Percentiles rank a stretch among this genome's conserved stretches.
These are phyloP conservation scores for Lycophotia porphyrea DNA, from an alignment of 2,888 invertebrate species.

Conservation along the genomic window DNA sequence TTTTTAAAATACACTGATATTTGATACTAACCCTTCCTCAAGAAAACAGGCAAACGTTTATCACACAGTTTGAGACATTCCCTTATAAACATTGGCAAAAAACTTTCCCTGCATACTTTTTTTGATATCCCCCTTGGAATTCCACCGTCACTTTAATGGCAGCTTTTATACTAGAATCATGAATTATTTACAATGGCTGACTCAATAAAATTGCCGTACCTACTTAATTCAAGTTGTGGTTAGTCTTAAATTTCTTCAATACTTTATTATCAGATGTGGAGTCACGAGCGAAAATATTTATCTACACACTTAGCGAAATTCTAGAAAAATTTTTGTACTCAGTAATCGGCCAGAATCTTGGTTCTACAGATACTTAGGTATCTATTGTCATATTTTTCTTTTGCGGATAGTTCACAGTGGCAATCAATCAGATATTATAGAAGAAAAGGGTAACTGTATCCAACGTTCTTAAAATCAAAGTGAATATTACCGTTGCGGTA, in stretches of 20 bases:
- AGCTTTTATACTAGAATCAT: slow-evolving; percentile 57
- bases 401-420: not conserved
- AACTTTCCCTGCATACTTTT: slow-evolving; percentile 12
- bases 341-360: not conserved
- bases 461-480: not conserved
- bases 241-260: slow-evolving; percentile 52
- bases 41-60: not conserved
- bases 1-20: not conserved
- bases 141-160: slow-evolving; percentile 48
- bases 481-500: not conserved
- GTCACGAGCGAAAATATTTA: slow-evolving; percentile 14
- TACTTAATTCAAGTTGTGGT: slow-evolving; percentile 62
- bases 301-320: not conserved
- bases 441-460: not conserved
- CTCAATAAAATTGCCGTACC: slow-evolving; percentile 64
- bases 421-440: not conserved
- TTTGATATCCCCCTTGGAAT: slow-evolving; percentile 35
- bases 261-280: slow-evolving; percentile 32
- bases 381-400: not conserved
- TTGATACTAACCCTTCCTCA: not conserved
- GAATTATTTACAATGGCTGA: slow-evolving; percentile 67
- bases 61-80: not conserved
- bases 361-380: not conserved
- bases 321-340: not conserved
- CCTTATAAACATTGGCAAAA: not conserved